Evolutionary conservation across 2,113 vertebrate species (phyloP).

Genomic region (Embiotoca jacksoni): DNA sequence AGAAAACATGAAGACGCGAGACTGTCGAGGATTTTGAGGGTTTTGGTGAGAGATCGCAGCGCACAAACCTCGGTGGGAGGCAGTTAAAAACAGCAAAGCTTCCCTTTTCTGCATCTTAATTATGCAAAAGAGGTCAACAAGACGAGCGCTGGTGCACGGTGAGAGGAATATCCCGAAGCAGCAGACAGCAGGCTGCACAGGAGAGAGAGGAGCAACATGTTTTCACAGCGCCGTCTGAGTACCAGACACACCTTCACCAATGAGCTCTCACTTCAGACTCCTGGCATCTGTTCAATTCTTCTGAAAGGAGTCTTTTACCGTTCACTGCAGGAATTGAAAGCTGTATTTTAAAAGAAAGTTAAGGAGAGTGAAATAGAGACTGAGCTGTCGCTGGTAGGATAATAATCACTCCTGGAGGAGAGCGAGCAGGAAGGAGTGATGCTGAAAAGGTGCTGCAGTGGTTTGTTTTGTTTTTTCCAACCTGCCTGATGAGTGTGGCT

Average conservation of each 20-base stretch:
- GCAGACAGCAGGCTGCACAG: neutral
- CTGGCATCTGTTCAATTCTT: neutral
- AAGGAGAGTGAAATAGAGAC: neutral
- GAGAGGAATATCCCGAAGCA: conserved; percentile 15
- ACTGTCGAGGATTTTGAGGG: neutral
- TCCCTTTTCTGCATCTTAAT: conserved; percentile 39
- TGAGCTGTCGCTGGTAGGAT: conserved; percentile 21
- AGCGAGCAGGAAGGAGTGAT: neutral
- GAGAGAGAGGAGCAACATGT: conserved; percentile 3
- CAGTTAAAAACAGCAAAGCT: conserved; percentile 10
- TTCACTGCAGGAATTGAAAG: neutral
- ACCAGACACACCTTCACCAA: neutral
- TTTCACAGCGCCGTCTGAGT: conserved; percentile 13
- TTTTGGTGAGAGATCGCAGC: neutral
- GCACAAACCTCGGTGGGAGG: conserved; percentile 11
- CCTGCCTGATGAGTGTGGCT: conserved; percentile 42
- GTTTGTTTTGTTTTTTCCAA: neutral
- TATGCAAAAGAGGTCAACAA: conserved; percentile 55
- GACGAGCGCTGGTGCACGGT: conserved; percentile 23
- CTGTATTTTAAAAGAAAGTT: neutral
- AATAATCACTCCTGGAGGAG: conserved; percentile 12
- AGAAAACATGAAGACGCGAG: too few species aligned
- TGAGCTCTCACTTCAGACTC: neutral
- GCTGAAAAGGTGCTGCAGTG: neutral
- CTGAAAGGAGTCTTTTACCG: neutral